These are phyloP conservation scores for Tapirus terrestris DNA, from an alignment of 2,113 vertebrate genomes.

Conservation along the genomic window DNA sequence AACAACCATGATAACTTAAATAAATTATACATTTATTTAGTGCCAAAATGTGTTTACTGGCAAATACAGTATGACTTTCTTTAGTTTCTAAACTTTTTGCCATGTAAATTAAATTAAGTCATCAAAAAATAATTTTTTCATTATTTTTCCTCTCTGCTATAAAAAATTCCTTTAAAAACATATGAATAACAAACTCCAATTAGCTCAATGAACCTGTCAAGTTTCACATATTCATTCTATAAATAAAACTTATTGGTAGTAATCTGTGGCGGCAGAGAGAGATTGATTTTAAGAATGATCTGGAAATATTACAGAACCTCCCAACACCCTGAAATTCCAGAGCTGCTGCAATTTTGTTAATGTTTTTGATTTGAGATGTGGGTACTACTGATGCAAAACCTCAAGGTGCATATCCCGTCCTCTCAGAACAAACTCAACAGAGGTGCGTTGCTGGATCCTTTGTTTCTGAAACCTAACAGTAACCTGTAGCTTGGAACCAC, in stretches of 20 bases:
- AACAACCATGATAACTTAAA: neutral
- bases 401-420: neutral
- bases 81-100: conserved; percentile 25
- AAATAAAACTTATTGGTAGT: neutral
- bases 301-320: neutral
- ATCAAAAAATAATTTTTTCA: conserved; percentile 5
- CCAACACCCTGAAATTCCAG: neutral
- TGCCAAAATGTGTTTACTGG: neutral
- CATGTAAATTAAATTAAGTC: conserved; percentile 22
- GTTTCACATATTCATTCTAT: neutral
- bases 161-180: conserved; percentile 20
- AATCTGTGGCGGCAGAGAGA: neutral
- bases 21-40: neutral
- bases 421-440: neutral
- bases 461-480: neutral
- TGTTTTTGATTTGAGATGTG: neutral
- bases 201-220: neutral
- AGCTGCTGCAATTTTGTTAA: neutral
- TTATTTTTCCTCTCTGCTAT: conserved; percentile 2
- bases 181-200: neutral
- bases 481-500: neutral
- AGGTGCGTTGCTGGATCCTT: neutral
- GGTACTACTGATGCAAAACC: neutral
- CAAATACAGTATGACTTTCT: neutral
- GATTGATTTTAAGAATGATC: neutral